Conservation (phyloP, 2,797 vertebrate genomes). For the Malurus splendens region DNA sequence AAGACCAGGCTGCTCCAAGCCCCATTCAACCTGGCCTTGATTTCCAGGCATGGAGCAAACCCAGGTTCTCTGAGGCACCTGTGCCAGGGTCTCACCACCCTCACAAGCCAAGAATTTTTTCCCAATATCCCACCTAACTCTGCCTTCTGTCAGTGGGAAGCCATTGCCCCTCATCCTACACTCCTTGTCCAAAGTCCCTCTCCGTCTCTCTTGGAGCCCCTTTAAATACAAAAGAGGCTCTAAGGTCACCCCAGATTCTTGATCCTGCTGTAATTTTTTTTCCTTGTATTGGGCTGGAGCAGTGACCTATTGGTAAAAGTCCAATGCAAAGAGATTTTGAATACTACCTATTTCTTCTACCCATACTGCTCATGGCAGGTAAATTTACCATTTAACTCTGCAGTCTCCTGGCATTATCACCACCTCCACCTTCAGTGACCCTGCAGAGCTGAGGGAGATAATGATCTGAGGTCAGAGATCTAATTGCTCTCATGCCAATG, state of each 20-base stretch:
- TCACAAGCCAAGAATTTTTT: neutral
- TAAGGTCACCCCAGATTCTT: neutral
- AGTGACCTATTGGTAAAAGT: neutral
- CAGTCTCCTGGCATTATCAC: neutral
- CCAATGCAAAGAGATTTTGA: neutral
- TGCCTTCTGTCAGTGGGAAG: neutral
- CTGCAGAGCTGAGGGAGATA: neutral
- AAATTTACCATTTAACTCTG: neutral
- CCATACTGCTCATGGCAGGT: neutral
- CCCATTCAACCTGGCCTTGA: neutral
- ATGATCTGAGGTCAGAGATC: neutral
- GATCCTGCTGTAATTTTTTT: neutral
- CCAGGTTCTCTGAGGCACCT: neutral
- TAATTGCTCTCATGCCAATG: rapidly evolving
- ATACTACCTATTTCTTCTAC: neutral
- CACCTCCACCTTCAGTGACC: neutral
- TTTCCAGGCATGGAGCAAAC: neutral
- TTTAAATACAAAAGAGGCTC: neutral
- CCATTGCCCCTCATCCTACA: neutral
- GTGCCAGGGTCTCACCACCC: neutral
- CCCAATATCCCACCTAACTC: neutral
- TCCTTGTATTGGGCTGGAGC: neutral
- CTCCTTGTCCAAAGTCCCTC: neutral
- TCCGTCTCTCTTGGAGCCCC: neutral
- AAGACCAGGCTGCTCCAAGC: neutral